These are phyloP conservation scores for Pygathrix nemaeus DNA, from an alignment of 2,113 vertebrate species.

Conservation along the genomic window DNA sequence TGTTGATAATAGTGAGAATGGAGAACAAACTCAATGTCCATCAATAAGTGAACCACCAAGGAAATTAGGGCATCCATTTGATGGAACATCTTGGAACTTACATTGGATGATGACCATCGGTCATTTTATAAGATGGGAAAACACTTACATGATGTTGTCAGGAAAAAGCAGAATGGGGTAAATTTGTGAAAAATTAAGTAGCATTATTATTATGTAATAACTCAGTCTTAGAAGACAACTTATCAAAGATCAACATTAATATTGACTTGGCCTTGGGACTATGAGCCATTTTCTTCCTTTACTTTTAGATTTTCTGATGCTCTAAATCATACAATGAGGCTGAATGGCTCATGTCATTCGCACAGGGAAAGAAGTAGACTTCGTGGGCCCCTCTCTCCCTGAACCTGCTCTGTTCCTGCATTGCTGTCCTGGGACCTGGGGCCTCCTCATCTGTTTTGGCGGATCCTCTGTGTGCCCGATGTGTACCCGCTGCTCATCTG, in stretches of 20 bases:
- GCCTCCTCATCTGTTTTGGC: too few relatives aligned
- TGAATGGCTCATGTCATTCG: background rate
- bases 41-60: background rate
- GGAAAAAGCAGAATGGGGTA: background rate
- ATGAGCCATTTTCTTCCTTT: background rate
- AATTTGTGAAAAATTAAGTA: background rate
- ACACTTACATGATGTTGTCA: background rate
- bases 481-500: background rate
- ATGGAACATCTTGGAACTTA: background rate
- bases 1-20: background rate
- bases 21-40: background rate
- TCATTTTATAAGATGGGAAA: background rate
- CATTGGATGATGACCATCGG: background rate
- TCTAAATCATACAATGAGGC: background rate
- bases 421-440: background rate
- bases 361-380: background rate
- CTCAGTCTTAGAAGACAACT: background rate
- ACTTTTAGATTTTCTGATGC: background rate
- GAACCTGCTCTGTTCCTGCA: background rate
- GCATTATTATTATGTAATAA: background rate
- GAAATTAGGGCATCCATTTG: background rate
- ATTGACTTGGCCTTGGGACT: background rate
- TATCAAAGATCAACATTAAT: background rate
- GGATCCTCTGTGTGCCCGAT: background rate
- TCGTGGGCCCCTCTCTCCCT: accelerated